These are phyloP conservation scores for Lissonota sp. DNA, from an alignment of 2,888 invertebrate genomes.

Conservation along the genomic window DNA sequence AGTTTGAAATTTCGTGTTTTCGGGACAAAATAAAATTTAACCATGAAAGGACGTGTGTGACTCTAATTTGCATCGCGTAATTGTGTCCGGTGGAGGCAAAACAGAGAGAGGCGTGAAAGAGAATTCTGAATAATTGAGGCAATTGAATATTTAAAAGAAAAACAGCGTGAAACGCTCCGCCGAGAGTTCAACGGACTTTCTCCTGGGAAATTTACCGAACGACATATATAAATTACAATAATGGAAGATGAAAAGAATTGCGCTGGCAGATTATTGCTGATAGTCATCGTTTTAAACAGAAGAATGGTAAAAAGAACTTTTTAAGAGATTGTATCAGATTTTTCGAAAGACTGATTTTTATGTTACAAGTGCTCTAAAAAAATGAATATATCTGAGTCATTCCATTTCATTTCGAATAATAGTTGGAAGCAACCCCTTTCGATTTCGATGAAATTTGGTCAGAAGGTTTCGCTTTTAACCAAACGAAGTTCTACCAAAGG, in stretches of 20 bases:
- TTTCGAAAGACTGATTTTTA: too few species aligned
- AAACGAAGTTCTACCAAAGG: too few species aligned
- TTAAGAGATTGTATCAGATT: too few species aligned
- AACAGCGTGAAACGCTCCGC: slow-evolving; percentile 28
- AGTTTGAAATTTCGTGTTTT: slow-evolving; percentile 31
- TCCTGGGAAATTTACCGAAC: slow-evolving; percentile 32
- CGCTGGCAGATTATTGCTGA: too few species aligned
- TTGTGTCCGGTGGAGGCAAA: slow-evolving; percentile 50
- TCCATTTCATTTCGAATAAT: too few species aligned
- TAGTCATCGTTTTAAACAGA: too few species aligned
- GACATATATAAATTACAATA: background rate
- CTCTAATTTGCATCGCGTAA: slow-evolving; percentile 1
- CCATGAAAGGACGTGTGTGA: background rate
- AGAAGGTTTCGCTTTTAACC: too few species aligned
- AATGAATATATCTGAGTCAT: too few species aligned
- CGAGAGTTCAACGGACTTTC: slow-evolving; percentile 41
- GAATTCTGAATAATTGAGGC: slow-evolving; percentile 44
- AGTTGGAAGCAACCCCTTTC: too few species aligned
- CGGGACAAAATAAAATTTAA: slow-evolving; percentile 11
- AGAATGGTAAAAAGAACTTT: too few species aligned
- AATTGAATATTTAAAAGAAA: slow-evolving; percentile 23
- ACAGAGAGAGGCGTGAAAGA: slow-evolving; percentile 45
- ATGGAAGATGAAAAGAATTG: background rate
- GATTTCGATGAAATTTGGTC: too few species aligned
- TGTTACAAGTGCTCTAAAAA: too few species aligned